These are phyloP conservation scores for Galbula dea DNA, from an alignment of 2,113 vertebrate species.

Conservation along the genomic window DNA sequence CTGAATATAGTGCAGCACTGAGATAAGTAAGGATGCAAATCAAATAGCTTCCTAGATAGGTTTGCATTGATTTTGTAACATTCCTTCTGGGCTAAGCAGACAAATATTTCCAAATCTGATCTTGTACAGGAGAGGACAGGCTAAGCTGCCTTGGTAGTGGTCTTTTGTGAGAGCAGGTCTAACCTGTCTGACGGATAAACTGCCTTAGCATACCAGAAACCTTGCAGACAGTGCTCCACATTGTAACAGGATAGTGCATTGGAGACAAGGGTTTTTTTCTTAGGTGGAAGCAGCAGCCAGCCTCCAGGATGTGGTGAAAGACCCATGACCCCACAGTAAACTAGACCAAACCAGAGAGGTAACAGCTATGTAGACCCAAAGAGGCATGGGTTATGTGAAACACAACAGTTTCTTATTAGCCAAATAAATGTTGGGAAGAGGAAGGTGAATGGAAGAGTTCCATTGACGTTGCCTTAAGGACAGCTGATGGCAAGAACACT, in stretches of 20 bases:
- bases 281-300: background rate
- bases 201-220: background rate
- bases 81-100: background rate
- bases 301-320: background rate
- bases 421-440: background rate
- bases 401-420: background rate
- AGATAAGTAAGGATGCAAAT: background rate
- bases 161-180: background rate
- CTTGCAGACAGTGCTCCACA: background rate
- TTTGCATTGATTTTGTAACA: background rate
- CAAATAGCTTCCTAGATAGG: background rate
- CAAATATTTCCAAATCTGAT: background rate
- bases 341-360: background rate
- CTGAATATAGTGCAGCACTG: background rate
- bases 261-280: rapidly evolving
- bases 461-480: background rate
- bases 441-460: background rate
- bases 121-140: background rate
- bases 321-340: background rate
- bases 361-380: background rate
- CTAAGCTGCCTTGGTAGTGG: background rate
- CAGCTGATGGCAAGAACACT: background rate
- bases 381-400: background rate
- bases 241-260: background rate
- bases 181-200: background rate